These are phyloP conservation scores for Bugula neritina DNA, from an alignment of 2,888 invertebrate genomes.

Conservation along the genomic window DNA sequence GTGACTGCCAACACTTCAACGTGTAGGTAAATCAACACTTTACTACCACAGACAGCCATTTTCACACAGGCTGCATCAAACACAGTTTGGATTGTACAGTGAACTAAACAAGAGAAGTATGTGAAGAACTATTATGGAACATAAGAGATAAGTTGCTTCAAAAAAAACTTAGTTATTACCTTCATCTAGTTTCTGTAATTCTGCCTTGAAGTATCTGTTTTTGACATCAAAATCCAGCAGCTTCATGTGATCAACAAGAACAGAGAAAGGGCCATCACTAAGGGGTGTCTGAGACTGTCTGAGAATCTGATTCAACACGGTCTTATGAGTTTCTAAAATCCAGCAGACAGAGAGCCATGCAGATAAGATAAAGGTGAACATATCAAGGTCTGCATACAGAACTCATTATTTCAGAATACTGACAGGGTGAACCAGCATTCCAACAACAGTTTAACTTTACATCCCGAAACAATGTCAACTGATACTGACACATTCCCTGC, in stretches of 20 bases:
- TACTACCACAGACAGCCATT: too few relatives aligned
- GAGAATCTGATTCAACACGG: constrained; percentile 80
- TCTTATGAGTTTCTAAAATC: constrained; percentile 71
- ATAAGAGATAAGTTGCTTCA: too few relatives aligned
- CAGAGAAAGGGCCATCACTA: constrained; percentile 79
- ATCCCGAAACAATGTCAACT: background rate
- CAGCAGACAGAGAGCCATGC: too few relatives aligned
- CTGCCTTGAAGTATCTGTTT: constrained; percentile 77
- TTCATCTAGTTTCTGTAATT: constrained; percentile 75
- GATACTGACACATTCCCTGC: background rate
- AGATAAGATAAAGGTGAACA: too few relatives aligned
- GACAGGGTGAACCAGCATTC: background rate
- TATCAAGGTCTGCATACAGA: background rate
- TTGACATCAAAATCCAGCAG: constrained; percentile 86
- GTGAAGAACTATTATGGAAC: too few relatives aligned
- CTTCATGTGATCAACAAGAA: constrained; percentile 77
- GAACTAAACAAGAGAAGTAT: too few relatives aligned
- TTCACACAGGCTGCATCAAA: too few relatives aligned
- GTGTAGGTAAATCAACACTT: too few relatives aligned
- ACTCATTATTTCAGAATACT: too few relatives aligned
- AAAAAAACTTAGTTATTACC: too few relatives aligned
- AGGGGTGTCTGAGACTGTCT: constrained; percentile 67
- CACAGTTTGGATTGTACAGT: too few relatives aligned
- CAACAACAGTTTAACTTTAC: background rate
- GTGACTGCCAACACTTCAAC: too few relatives aligned